Evolutionary conservation across 2,797 vertebrate genomes (phyloP), one percentile per base, ranked within the genome.

Genomic region (Eleutherodactylus coqui): DNA sequence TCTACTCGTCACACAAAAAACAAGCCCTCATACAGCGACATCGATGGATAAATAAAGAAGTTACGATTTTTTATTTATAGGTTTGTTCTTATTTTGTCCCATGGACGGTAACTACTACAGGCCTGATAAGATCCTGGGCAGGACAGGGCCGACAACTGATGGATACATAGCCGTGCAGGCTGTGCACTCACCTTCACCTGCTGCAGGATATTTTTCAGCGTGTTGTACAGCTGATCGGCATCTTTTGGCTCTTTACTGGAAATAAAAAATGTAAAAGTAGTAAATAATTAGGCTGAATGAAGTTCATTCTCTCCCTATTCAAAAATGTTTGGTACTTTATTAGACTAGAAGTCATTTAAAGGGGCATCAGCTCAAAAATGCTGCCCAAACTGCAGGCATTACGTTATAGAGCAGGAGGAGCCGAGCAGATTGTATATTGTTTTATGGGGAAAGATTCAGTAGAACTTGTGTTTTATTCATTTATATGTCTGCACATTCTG

Each of bases 201-300:
- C 90, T 99, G 97, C 34, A 99, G 95, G 91, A 99, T 97, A 89
- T 93, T 97, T 94, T 99, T 99, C 90, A 99, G 93, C 0, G 95
- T 97, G 93, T 96, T 96, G 90, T 98, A 97, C 88, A 99, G 94
- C 88, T 99, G 98, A 88, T 99, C 98, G 29, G 97, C 96, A 91
- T 99, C 98, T 93, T 96, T 99, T 91, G 97, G 87, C 91, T 99
- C 98, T 93, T 98, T 99, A 91, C 98, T 99, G 92, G 79, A 94
- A 92, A 87, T 69, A 91, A 93, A 78, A 55, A 93, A 91, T 5
- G 89, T 0, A 0, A 58, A 69, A 13, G 70, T 55, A 82, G 4
- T 14, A 60, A 76, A 49, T 62, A 60, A 29, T 47, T 16, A 67
- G 3, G 0, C 32, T 24, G 32, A 21, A 76, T 24, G 14, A 75